Conservation (phyloP, 2,113 vertebrate genomes). For the Isurus oxyrinchus region DNA sequence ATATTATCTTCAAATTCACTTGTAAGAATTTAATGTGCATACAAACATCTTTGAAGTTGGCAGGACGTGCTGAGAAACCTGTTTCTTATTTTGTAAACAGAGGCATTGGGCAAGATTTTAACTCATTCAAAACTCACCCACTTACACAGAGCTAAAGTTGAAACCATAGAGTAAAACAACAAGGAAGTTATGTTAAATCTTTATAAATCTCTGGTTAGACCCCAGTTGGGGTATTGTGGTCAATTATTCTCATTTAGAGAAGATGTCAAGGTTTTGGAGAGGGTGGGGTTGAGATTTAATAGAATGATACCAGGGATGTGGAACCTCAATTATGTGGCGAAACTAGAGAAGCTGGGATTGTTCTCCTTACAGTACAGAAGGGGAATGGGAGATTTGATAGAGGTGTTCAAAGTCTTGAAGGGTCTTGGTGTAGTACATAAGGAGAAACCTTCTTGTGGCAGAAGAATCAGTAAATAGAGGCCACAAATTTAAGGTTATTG, state of each 20-base stretch:
- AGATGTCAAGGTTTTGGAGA: neutral
- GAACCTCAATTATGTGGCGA: neutral
- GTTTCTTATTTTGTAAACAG: neutral
- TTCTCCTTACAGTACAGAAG: neutral
- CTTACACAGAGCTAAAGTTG: neutral
- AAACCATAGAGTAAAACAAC: neutral
- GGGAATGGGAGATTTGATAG: neutral
- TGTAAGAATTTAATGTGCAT: neutral
- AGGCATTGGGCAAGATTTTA: neutral
- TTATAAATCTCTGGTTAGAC: neutral
- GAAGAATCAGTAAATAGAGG: neutral
- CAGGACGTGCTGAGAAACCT: neutral
- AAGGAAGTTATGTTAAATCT: neutral
- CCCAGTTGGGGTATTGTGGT: neutral
- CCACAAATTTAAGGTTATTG: neutral
- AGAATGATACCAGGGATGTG: neutral
- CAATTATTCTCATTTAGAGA: neutral
- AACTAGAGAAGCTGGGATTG: too few species aligned
- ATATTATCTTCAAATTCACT: neutral
- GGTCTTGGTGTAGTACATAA: neutral
- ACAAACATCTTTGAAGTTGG: too few species aligned
- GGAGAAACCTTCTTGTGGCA: neutral
- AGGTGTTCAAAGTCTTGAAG: neutral
- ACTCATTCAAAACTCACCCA: neutral
- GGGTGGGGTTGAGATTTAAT: neutral